A percentile compares a stretch with the other conserved stretches of the same genome.
Conservation (phyloP, 2,113 vertebrate genomes). For the Platichthys stellatus region DNA sequence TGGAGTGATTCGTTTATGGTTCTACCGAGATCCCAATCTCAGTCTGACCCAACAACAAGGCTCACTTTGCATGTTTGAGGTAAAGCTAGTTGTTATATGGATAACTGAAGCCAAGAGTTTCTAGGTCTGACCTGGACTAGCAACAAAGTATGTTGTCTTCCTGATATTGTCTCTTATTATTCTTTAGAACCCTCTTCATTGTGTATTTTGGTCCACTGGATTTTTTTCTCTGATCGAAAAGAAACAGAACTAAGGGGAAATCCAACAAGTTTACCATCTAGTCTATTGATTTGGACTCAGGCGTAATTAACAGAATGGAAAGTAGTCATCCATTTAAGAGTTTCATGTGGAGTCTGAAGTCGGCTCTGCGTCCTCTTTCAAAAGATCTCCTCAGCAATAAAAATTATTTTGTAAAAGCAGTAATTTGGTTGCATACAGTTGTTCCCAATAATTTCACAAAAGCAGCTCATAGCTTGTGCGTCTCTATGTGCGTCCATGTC, state of each 20-base stretch:
- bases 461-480: neutral
- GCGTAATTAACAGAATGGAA: neutral
- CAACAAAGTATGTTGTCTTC: neutral
- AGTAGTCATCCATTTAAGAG: neutral
- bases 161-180: neutral
- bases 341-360: neutral
- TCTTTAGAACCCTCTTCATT: neutral
- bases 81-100: no score
- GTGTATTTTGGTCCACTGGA: neutral
- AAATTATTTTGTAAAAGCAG: neutral
- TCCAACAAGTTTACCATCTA: neutral
- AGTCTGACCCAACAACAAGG: no score
- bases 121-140: neutral
- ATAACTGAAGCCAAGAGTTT: no score
- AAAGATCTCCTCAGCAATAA: neutral
- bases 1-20: no score
- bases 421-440: constrained; percentile 16
- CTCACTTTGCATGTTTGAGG: no score
- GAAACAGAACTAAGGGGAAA: neutral
- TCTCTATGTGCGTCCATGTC: constrained; percentile 4
- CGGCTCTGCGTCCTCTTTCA: neutral
- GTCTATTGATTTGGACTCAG: neutral
- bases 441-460: constrained; percentile 9
- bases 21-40: no score
- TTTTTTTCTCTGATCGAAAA: neutral